These are phyloP conservation scores for Ursus arctos DNA, from an alignment of 2,113 vertebrate genomes.

Conservation along the genomic window DNA sequence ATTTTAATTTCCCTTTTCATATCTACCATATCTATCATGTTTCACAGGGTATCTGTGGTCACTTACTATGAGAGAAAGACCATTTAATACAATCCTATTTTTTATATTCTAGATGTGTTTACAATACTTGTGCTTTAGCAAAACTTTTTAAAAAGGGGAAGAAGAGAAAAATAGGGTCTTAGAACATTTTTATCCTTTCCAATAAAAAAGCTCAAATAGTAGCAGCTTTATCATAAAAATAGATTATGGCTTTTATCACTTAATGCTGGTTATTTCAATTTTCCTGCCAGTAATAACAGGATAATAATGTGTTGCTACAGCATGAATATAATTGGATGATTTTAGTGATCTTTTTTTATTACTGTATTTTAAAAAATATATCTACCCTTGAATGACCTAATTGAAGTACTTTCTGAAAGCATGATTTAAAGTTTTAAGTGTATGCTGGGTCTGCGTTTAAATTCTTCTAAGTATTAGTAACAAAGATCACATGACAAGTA, in stretches of 20 bases:
- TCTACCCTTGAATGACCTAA: not conserved
- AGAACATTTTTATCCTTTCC: slow-evolving; percentile 33
- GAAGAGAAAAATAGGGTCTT: not conserved
- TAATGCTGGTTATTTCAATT: not conserved
- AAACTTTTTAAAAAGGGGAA: not conserved
- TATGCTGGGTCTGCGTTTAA: not conserved
- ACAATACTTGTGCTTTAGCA: not conserved
- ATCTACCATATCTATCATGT: not conserved
- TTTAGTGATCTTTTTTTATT: not conserved
- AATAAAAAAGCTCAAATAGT: slow-evolving; percentile 13
- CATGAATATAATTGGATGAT: not conserved
- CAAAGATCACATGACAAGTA: not conserved
- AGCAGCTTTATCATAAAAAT: slow-evolving; percentile 49
- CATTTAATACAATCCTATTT: not conserved
- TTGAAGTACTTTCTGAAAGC: not conserved
- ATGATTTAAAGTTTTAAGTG: not conserved
- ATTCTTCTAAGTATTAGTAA: not conserved
- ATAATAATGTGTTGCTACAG: not conserved
- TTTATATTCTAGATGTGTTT: not conserved
- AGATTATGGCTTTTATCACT: not conserved
- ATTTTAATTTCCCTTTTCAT: not conserved
- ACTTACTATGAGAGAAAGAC: not conserved
- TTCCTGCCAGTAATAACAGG: not conserved
- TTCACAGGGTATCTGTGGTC: not conserved
- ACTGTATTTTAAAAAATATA: not conserved